Base-by-base conservation (phyloP, 1,140 invertebrate species). In the Cephus cinctus region DNA sequence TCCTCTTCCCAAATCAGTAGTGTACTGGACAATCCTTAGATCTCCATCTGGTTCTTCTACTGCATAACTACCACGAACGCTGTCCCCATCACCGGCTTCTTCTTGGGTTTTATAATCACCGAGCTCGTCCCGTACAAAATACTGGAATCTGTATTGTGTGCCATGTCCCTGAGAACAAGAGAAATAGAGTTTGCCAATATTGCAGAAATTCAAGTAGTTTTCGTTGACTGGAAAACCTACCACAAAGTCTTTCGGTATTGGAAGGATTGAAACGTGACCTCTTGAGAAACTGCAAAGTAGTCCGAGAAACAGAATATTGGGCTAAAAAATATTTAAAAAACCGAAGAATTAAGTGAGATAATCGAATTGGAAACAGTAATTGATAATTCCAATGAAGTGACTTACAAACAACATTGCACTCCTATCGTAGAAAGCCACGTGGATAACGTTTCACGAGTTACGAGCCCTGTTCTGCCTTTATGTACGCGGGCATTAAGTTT, bases 71-170 rank as follows among this genome's bases (percentile, higher is more conserved):
- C 63, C 63, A 9, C 38, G 35, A n/a, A 60, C 56, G 2, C 40
- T 30, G 22, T 57, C 59, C 8, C 57, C 60, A 12, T 57, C 34
- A 15, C 58, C 30, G 23, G 41, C 53, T 41, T 65, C 62, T 15
- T 56, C 36, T 14, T 54, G 50, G 2, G 43, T 49, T 38, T 65
- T 64, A 15, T 41, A 15, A 39, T 65, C 61, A n/a, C 73, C 61
- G 22, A n/a, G 11, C 34, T 36, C 34, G 34, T 36, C 34, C 8
- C 34, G 3, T 8, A 36, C 34, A 18, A 6, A 36, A 14, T 36
- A 36, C 19, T 36, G 34, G 15, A 36, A 36, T 12, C 34, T 12
- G 34, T 36, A 36, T 8, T 36, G 34, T 8, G 34, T 36, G 8
- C 34, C 34, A 8, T 4, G 14, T 4, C 4, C 34, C 34, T 36